phyloP scores from a whole-genome alignment of 2,797 vertebrate species.

The Lacerta agilis region DNA sequence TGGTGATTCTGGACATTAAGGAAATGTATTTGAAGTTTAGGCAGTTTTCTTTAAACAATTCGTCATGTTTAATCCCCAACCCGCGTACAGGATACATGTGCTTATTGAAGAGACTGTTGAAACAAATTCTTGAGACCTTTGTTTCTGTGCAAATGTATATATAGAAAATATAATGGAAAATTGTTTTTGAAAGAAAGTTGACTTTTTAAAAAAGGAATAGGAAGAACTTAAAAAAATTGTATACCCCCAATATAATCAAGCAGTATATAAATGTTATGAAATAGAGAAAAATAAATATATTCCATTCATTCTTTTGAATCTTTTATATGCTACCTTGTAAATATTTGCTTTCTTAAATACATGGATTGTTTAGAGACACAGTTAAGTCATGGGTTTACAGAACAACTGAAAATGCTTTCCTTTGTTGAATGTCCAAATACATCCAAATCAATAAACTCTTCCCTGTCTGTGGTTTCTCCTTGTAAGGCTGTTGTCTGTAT shows the following conservation, averaged over 20 bases:
- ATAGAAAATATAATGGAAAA: neutral
- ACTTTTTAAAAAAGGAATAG: neutral
- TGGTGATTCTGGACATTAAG: neutral
- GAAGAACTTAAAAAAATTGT: neutral
- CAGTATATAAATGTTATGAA: too few relatives aligned
- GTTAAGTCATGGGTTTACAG: neutral
- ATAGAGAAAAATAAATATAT: neutral
- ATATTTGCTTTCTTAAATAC: neutral
- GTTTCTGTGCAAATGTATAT: neutral
- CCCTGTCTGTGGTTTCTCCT: slow-evolving; percentile 18
- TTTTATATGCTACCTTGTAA: neutral
- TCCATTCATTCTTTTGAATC: neutral
- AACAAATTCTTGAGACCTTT: neutral
- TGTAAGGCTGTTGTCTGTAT: neutral
- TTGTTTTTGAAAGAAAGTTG: neutral
- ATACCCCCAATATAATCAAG: neutral
- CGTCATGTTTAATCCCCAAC: neutral
- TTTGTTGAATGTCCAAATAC: slow-evolving; percentile 15
- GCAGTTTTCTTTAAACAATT: neutral
- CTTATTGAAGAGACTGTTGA: neutral
- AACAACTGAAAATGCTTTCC: slow-evolving; percentile 16
- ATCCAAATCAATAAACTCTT: slow-evolving; percentile 5
- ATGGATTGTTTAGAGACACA: neutral
- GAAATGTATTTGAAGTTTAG: neutral
- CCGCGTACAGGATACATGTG: neutral